These are phyloP conservation scores for Cheilosia variabilis DNA, from an alignment of 2,888 invertebrate genomes.

Conservation along the genomic window DNA sequence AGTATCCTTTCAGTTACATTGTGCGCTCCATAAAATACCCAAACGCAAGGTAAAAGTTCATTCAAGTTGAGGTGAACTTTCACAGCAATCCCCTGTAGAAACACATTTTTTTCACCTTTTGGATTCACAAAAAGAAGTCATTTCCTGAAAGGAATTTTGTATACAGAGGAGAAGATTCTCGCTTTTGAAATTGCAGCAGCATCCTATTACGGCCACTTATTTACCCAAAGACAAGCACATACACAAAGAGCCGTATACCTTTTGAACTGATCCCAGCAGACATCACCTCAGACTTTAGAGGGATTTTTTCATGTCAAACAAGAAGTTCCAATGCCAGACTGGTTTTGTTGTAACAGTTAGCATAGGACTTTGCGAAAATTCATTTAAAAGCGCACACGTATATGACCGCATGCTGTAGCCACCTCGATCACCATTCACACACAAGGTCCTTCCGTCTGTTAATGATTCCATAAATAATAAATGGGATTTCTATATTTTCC, in stretches of 20 bases:
- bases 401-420: constrained; percentile 57
- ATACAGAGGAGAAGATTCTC: constrained; percentile 4
- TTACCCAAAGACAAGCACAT: constrained; percentile 46
- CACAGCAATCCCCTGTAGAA: constrained; percentile 28
- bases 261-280: constrained; percentile 58
- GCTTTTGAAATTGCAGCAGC: constrained; percentile 44
- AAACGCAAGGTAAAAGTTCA: constrained; percentile 47
- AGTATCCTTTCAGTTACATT: constrained; percentile 46
- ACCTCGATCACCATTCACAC: constrained; percentile 44
- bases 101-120: constrained; percentile 40
- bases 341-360: constrained; percentile 55
- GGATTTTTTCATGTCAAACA: constrained; percentile 28
- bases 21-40: constrained; percentile 24
- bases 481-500: constrained; percentile 51
- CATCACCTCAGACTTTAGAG: constrained; percentile 46
- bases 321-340: constrained; percentile 58
- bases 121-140: constrained; percentile 33
- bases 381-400: not conserved
- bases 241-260: not conserved
- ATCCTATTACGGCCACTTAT: constrained; percentile 62
- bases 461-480: constrained; percentile 72
- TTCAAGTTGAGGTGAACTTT: constrained; percentile 45
- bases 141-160: constrained; percentile 27
- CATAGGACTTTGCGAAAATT: constrained; percentile 2
- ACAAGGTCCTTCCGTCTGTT: constrained; percentile 69